Percentiles rank a stretch among this genome's conserved stretches.
Conservation (phyloP, 2,797 vertebrate species). For the Xerus rutilus region DNA sequence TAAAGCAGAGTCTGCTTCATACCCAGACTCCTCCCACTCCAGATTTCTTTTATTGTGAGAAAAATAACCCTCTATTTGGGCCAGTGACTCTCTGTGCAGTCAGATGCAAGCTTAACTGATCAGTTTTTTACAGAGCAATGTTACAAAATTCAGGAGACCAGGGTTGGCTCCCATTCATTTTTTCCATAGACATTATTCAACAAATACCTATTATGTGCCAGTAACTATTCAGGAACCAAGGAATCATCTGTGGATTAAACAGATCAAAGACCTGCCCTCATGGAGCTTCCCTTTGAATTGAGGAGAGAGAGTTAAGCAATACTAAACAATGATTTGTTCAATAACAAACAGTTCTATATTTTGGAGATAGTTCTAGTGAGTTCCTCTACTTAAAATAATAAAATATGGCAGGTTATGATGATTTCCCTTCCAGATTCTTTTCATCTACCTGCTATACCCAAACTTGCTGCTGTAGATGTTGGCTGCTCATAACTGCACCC, state of each 20-base stretch:
- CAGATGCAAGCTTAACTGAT: background rate
- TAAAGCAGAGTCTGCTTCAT: background rate
- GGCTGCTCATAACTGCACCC: background rate
- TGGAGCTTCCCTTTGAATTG: background rate
- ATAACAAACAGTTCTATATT: background rate
- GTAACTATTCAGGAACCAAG: slow-evolving; percentile 3
- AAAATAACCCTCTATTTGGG: background rate
- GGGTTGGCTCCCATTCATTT: background rate
- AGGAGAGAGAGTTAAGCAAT: background rate
- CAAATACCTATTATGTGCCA: background rate
- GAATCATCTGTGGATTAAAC: background rate
- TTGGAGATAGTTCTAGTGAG: background rate
- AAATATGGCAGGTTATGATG: background rate
- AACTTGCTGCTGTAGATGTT: background rate
- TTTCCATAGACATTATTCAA: background rate
- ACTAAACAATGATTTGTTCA: slow-evolving; percentile 5
- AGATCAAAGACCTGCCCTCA: background rate
- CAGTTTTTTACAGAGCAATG: background rate
- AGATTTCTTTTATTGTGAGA: slow-evolving; percentile 5
- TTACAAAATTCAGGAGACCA: background rate
- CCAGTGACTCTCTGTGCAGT: background rate
- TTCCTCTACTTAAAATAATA: background rate
- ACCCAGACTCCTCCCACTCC: background rate
- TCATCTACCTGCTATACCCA: background rate
- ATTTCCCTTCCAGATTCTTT: background rate